These are phyloP conservation scores for Stegostoma tigrinum DNA, from an alignment of 2,113 vertebrate genomes.

Conservation along the genomic window DNA sequence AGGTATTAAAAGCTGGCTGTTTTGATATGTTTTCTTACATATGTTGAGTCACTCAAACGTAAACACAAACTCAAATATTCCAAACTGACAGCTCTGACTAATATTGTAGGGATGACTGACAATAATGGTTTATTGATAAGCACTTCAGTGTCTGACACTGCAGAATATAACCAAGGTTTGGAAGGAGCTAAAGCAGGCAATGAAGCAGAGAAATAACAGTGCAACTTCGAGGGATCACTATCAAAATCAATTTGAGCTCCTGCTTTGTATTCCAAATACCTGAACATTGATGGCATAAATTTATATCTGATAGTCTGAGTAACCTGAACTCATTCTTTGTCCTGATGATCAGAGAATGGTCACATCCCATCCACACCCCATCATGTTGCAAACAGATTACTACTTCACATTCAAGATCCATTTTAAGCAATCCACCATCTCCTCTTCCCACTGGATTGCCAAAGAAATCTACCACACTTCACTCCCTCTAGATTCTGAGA, in stretches of 20 bases:
- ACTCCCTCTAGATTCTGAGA: background rate
- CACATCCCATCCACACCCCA: background rate
- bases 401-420: background rate
- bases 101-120: background rate
- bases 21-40: background rate
- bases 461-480: background rate
- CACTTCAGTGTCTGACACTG: background rate
- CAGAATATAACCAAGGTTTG: background rate
- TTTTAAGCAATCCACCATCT: background rate
- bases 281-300: background rate
- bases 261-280: background rate
- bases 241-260: background rate
- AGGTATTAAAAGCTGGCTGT: background rate
- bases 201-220: background rate
- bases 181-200: background rate
- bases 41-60: background rate
- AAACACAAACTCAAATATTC: background rate
- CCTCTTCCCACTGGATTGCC: background rate
- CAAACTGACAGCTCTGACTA: background rate
- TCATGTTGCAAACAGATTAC: background rate
- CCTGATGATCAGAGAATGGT: background rate
- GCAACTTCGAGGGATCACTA: background rate
- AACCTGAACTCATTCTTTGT: background rate
- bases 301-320: background rate
- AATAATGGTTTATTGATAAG: slow-evolving; percentile 19